Evolutionary conservation across 2,888 invertebrate species (phyloP).

Genomic region (Perithous albicinctus): DNA sequence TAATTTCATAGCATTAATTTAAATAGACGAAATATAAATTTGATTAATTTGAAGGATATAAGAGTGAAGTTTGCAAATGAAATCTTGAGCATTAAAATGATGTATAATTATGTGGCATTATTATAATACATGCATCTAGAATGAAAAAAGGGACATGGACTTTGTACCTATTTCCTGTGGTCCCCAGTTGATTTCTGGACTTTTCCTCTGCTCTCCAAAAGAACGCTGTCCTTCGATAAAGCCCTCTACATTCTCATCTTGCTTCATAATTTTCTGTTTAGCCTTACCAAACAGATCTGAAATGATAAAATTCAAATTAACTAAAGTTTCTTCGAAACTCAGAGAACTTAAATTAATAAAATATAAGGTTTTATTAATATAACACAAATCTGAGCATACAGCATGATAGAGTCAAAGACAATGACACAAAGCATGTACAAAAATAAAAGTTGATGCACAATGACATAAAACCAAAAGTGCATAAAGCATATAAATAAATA

Average conservation of each 20-base stretch:
- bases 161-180: constrained; percentile 88
- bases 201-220: constrained; percentile 55
- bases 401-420: no score
- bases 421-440: no score
- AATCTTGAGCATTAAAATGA: not conserved
- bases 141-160: constrained; percentile 25
- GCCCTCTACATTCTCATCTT: constrained; percentile 87
- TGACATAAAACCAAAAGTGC: no score
- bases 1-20: no score
- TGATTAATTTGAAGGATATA: no score
- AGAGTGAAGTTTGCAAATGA: not conserved
- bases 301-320: constrained; percentile 64
- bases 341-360: no score
- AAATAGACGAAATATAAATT: no score
- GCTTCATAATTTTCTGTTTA: constrained; percentile 93
- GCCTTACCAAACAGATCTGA: constrained; percentile 93
- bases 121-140: not conserved
- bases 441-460: no score
- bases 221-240: constrained; percentile 68
- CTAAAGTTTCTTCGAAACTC: no score
- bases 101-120: not conserved
- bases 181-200: constrained; percentile 85
- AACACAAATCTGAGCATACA: no score
- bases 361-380: no score
- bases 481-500: no score